A percentile compares a stretch with the other conserved stretches of the same genome.
These are phyloP conservation scores for Thyatira batis DNA, from an alignment of 2,888 invertebrate species.

Conservation along the genomic window DNA sequence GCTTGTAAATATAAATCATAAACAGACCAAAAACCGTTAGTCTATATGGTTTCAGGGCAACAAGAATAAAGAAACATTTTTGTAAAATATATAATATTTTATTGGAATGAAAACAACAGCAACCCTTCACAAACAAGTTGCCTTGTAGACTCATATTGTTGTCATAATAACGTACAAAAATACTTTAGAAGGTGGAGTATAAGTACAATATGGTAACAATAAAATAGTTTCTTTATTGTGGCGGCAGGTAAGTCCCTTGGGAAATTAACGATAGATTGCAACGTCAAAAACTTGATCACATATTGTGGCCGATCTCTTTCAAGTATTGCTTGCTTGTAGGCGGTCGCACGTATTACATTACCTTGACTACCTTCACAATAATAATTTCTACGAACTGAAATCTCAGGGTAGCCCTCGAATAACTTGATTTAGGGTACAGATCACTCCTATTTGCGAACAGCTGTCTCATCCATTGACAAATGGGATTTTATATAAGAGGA, in stretches of 20 bases:
- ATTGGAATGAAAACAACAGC: not conserved
- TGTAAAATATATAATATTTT: not conserved
- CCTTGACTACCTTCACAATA: slow-evolving; percentile 25
- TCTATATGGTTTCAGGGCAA: too few species aligned
- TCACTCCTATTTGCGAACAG: not conserved
- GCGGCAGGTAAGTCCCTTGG: slow-evolving; percentile 68
- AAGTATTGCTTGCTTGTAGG: slow-evolving; percentile 49
- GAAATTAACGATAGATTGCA: slow-evolving; percentile 78
- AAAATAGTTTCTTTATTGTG: slow-evolving; percentile 75
- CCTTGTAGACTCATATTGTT: slow-evolving; percentile 23
- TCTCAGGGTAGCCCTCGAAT: not conserved
- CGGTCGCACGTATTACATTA: slow-evolving; percentile 55
- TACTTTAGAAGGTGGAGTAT: slow-evolving; percentile 27
- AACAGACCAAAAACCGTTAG: too few species aligned
- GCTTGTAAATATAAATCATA: too few species aligned
- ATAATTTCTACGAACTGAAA: not conserved
- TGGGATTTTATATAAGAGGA: not conserved
- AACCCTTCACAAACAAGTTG: not conserved
- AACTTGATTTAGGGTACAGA: not conserved
- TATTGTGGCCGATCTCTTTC: slow-evolving; percentile 65
- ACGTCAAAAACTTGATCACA: slow-evolving; percentile 76
- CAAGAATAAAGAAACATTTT: too few species aligned
- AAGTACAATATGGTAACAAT: slow-evolving; percentile 58
- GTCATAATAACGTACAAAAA: slow-evolving; percentile 39
- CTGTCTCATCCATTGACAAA: not conserved